phyloP scores from a whole-genome alignment of 64 coral and sea anemone species.

The Platygyra sinensis region DNA sequence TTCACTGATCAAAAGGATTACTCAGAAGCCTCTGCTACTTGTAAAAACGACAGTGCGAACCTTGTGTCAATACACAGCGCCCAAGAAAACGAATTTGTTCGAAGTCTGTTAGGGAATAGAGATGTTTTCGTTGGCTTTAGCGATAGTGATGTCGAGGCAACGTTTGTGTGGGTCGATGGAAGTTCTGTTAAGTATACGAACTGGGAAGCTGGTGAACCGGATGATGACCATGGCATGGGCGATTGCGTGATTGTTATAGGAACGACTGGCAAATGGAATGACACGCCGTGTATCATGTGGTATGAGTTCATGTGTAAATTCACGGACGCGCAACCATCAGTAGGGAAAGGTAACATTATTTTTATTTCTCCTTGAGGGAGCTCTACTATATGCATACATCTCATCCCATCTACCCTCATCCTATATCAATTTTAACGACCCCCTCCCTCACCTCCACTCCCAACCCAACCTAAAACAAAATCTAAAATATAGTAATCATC shows the following conservation, averaged over 20 bases:
- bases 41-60: background rate
- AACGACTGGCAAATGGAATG: conserved; percentile 9
- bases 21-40: background rate
- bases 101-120: background rate
- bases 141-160: background rate
- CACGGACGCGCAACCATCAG: background rate
- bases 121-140: conserved; percentile 8
- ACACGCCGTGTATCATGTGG: conserved; percentile 30
- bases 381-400: too few species aligned
- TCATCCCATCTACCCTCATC: too few species aligned
- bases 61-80: conserved; percentile 11
- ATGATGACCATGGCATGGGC: background rate
- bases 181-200: background rate
- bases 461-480: too few species aligned
- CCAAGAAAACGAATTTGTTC: conserved; percentile 28
- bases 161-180: conserved; percentile 2
- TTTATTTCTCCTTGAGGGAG: background rate
- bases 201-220: conserved; percentile 1
- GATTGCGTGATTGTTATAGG: background rate
- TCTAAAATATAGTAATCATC: too few species aligned
- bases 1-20: background rate
- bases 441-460: too few species aligned
- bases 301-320: conserved; percentile 13
- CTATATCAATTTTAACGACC: too few species aligned
- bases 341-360: background rate